Evolutionary conservation across 1,140 invertebrate species (phyloP).

Genomic region (Drosophila sproati): DNA sequence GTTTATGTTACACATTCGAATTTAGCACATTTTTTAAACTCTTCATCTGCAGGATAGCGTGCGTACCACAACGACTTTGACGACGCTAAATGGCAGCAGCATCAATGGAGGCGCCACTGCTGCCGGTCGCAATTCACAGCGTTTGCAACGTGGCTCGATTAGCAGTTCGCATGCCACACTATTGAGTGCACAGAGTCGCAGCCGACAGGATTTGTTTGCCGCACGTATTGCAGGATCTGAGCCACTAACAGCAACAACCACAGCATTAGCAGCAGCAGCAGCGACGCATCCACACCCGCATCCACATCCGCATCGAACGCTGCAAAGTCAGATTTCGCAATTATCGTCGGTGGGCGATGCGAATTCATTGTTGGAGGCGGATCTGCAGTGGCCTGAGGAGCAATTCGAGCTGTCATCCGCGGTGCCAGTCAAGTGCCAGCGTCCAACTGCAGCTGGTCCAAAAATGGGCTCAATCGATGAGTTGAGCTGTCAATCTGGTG

Average conservation of each 20-base stretch:
- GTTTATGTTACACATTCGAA: too few relatives aligned
- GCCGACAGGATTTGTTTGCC: constrained; percentile 71
- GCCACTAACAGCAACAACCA: constrained; percentile 1
- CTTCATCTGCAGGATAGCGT: constrained; percentile 71
- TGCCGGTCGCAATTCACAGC: constrained; percentile 48
- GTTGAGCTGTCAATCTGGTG: constrained; percentile 53
- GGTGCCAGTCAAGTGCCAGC: constrained; percentile 33
- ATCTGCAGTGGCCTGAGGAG: constrained; percentile 62
- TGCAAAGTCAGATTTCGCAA: constrained; percentile 79
- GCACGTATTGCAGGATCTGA: constrained; percentile 11
- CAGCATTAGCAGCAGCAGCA: constrained; percentile 6
- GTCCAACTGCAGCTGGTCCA: constrained; percentile 26
- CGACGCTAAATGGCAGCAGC: constrained; percentile 61
- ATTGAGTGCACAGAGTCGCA: constrained; percentile 81
- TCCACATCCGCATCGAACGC: constrained; percentile 49
- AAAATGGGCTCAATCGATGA: constrained; percentile 76
- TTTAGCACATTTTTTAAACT: neutral
- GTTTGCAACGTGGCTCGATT: constrained; percentile 64
- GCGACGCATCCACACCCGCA: constrained; percentile 5
- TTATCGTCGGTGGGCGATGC: constrained; percentile 77
- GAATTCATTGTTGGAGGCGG: constrained; percentile 72
- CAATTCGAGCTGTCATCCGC: constrained; percentile 43
- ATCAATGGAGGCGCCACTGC: constrained; percentile 30
- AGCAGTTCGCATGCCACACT: constrained; percentile 84
- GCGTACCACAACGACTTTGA: constrained; percentile 78